A percentile compares a stretch with the other conserved stretches of the same genome.
phyloP scores from a whole-genome alignment of 1,140 invertebrate genomes.

The Euura saliciscinereae region DNA sequence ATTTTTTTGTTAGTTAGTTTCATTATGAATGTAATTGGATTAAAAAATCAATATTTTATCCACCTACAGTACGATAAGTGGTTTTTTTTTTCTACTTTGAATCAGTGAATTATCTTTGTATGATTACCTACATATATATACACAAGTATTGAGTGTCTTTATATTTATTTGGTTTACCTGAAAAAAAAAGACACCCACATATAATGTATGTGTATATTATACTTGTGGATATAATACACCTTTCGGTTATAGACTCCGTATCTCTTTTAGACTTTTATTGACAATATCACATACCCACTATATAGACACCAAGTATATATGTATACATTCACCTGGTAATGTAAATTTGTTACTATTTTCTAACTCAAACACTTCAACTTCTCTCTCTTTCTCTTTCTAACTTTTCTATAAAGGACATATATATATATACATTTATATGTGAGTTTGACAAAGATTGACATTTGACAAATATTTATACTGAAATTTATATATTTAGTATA shows the following conservation, averaged over 20 bases:
- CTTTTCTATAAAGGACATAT: too few relatives aligned
- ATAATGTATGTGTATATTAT: too few relatives aligned
- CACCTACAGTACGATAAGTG: too few relatives aligned
- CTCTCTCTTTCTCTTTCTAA: too few relatives aligned
- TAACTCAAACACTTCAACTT: conserved; percentile 31
- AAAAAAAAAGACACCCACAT: background rate
- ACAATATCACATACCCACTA: background rate
- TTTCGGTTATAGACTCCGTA: background rate
- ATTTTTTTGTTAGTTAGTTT: too few relatives aligned
- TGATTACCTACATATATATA: background rate
- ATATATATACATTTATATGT: conserved; percentile 14
- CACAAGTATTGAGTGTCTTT: background rate
- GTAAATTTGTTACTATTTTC: conserved; percentile 39
- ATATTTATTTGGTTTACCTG: background rate
- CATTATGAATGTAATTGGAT: too few relatives aligned
- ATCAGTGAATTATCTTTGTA: background rate
- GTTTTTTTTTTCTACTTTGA: background rate
- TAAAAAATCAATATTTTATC: too few relatives aligned
- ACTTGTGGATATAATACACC: too few relatives aligned
- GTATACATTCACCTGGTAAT: conserved; percentile 19
- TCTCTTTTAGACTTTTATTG: conserved; percentile 6
- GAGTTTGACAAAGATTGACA: conserved; percentile 26
- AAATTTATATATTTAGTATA: conserved; percentile 26
- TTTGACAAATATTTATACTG: conserved; percentile 37
- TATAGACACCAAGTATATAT: background rate